phyloP scores from a whole-genome alignment of 2,113 vertebrate genomes.

The Paratilapia polleni region DNA sequence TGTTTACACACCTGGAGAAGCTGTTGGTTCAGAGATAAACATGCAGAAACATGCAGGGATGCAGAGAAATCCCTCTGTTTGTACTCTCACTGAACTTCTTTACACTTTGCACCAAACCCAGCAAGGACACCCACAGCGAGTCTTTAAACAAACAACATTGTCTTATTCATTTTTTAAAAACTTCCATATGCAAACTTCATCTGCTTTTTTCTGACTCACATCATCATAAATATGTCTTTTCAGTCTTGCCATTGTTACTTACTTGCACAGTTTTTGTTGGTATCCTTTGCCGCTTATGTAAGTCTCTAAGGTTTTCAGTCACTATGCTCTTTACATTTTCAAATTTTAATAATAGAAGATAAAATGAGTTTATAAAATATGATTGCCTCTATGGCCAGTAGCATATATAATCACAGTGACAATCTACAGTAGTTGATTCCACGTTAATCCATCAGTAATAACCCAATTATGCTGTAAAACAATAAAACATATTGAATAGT shows the following conservation, averaged over 20 bases:
- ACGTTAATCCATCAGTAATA: no score
- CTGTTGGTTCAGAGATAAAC: conserved; percentile 38
- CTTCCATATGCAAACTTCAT: background rate
- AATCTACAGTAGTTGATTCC: no score
- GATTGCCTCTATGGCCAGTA: no score
- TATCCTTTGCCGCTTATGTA: no score
- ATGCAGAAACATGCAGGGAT: conserved; percentile 28
- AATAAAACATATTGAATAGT: no score
- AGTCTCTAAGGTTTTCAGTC: no score
- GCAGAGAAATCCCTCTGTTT: background rate
- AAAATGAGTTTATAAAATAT: no score
- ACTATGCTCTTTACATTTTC: no score
- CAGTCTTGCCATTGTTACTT: background rate
- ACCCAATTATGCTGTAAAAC: no score
- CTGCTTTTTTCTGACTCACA: background rate
- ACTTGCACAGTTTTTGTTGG: background rate
- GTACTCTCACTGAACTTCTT: background rate
- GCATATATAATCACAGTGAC: no score
- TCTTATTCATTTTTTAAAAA: background rate
- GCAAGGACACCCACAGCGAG: background rate
- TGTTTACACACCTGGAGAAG: conserved; percentile 62
- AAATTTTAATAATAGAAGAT: no score
- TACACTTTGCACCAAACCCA: conserved; percentile 6
- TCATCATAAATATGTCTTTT: background rate
- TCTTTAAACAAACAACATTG: background rate